Evolutionary conservation across 1,140 invertebrate species (phyloP).

Genomic region (Bombus haemorrhoidalis): DNA sequence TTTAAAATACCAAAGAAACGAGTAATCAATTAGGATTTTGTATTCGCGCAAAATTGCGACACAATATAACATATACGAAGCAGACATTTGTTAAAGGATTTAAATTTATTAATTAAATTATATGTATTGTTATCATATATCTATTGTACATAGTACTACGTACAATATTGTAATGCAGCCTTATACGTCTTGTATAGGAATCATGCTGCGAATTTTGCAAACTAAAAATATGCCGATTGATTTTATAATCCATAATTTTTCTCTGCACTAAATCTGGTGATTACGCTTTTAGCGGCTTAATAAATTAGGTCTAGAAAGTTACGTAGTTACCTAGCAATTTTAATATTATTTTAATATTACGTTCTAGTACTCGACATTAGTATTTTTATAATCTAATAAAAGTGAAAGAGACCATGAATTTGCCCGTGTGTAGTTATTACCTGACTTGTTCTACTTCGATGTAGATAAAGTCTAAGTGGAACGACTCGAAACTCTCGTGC

Average conservation of each 20-base stretch:
- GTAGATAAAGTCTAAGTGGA: conserved; percentile 36
- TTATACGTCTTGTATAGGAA: not conserved
- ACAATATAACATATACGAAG: no score
- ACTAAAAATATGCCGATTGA: no score
- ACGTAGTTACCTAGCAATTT: not conserved
- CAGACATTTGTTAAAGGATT: no score
- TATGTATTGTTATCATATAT: no score
- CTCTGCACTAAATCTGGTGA: not conserved
- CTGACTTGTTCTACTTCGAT: conserved; percentile 13
- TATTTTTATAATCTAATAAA: not conserved
- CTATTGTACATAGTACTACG: no score
- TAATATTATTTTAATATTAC: not conserved
- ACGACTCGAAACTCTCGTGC: conserved; percentile 3
- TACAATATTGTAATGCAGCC: no score
- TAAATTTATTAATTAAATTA: no score
- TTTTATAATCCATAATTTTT: not conserved
- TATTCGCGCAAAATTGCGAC: no score
- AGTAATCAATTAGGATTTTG: not conserved
- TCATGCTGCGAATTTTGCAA: not conserved
- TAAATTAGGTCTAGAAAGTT: not conserved
- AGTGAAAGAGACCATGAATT: not conserved
- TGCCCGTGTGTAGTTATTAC: not conserved
- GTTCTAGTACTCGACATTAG: not conserved
- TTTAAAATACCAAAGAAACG: not conserved
- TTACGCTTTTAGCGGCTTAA: not conserved